phyloP scores from a whole-genome alignment of 2,113 vertebrate species.

The Tupaia tana region DNA sequence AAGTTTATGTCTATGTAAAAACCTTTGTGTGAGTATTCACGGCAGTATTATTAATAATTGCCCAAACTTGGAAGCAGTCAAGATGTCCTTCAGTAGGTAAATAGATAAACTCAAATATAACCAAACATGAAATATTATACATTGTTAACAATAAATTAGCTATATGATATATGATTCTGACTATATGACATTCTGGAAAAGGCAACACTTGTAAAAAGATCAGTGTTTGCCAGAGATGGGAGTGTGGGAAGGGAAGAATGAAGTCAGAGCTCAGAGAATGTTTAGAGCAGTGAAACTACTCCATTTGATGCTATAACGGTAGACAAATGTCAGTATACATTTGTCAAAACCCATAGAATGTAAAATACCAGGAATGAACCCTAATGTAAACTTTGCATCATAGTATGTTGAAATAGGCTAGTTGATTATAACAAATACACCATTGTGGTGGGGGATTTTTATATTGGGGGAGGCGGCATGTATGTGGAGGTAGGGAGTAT shows the following conservation, averaged over 20 bases:
- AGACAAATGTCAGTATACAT: background rate
- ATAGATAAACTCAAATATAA: too few species aligned
- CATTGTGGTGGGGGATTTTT: background rate
- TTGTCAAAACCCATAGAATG: background rate
- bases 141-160: too few species aligned
- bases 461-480: background rate
- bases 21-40: too few species aligned
- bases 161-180: background rate
- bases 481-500: too few species aligned
- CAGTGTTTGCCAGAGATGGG: background rate
- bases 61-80: too few species aligned
- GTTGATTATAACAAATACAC: fast-evolving
- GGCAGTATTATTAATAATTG: too few species aligned
- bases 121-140: too few species aligned
- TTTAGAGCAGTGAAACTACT: background rate
- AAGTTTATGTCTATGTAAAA: too few species aligned
- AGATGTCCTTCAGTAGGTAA: too few species aligned
- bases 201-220: background rate
- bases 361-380: background rate
- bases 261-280: too few species aligned
- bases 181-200: background rate
- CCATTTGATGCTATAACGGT: background rate
- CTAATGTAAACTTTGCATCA: background rate
- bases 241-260: too few species aligned
- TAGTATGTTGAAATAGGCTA: background rate